Evolutionary conservation across 1,140 invertebrate species (phyloP), one percentile per base, ranked within the genome.

Genomic region (Coelopa frigida): DNA sequence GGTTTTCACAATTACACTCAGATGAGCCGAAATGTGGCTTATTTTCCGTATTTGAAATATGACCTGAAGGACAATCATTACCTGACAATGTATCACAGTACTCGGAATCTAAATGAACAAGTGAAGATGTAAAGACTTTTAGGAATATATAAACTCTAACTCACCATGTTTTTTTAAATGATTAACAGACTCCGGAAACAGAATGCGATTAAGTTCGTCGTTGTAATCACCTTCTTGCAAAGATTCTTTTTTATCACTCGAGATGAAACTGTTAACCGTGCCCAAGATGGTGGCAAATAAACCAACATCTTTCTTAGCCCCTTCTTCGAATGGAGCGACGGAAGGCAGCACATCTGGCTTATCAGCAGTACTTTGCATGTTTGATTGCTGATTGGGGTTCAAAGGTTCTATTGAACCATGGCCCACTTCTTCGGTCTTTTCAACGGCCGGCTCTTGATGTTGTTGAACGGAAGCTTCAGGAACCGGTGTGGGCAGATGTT

Each of bases 271-370:
- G 38, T 67, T 67, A 5, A 67, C 63, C 10, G 63, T 67, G 18
- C 54, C 53, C 35, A 67, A 49, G 40, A 67, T 67, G 2, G 63
- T 67, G n/a, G 55, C 49, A 46, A 66, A 67, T 0, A 67, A 44
- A 11, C 58, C 56, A 8, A 49, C 49, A 5, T 46, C 10, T 5
- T 32, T 14, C 8, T 40, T 40, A 23, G 11, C 3, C 14, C 51
- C 50, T 14, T 48, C 20, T 5, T 8, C 11, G 3, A 51, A 46
- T 35, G 33, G 48, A 7, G 37, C 20, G 4, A 48, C 48, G 1
- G 55, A 41, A 3, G 55, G 49, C 15, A 53, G 11, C 11, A 48
- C 46, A 3, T 58, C 31, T 4, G 54, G 54, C 22, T 59, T 15
- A n/a, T 43, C 27, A 7, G 24, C 38, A 11, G 10, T 17, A 4